Conservation (phyloP, 2,797 vertebrate genomes). For the Scolopax bukidnonensis region DNA sequence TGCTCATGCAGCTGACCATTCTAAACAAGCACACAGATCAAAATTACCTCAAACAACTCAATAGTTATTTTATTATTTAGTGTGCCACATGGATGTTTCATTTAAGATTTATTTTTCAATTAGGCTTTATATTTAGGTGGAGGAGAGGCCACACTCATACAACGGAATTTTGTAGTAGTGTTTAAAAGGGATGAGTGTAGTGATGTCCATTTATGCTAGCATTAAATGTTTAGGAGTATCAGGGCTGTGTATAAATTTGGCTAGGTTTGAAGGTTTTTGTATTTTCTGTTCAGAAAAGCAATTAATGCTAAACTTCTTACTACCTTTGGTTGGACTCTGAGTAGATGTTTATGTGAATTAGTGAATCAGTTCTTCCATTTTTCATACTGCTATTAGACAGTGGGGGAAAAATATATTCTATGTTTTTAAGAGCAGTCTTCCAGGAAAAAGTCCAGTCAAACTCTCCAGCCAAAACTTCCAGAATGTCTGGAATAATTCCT, state of each 20-base stretch:
- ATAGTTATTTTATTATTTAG: slow-evolving; percentile 40
- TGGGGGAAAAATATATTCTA: accelerated
- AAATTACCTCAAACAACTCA: not conserved
- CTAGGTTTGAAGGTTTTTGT: not conserved
- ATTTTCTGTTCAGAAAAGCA: not conserved
- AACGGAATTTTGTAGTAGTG: not conserved
- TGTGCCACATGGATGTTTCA: not conserved
- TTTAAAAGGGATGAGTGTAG: not conserved
- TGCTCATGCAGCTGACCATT: not conserved
- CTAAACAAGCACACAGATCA: not conserved
- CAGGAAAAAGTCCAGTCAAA: not conserved
- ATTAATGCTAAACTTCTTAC: not conserved
- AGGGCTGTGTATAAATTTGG: not conserved
- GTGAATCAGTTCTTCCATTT: not conserved
- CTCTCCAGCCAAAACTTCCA: not conserved
- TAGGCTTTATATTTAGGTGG: not conserved
- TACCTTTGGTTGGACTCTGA: not conserved
- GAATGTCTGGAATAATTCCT: not conserved
- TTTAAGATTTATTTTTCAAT: slow-evolving; percentile 31
- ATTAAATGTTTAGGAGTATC: not conserved
- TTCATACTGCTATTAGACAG: not conserved
- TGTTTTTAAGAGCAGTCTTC: not conserved
- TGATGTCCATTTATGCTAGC: not conserved
- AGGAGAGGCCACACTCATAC: not conserved
- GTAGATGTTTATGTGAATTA: not conserved